Evolutionary conservation across 2,113 vertebrate species (phyloP), one percentile per base, ranked within the genome.

Genomic region (Mastomys coucha): DNA sequence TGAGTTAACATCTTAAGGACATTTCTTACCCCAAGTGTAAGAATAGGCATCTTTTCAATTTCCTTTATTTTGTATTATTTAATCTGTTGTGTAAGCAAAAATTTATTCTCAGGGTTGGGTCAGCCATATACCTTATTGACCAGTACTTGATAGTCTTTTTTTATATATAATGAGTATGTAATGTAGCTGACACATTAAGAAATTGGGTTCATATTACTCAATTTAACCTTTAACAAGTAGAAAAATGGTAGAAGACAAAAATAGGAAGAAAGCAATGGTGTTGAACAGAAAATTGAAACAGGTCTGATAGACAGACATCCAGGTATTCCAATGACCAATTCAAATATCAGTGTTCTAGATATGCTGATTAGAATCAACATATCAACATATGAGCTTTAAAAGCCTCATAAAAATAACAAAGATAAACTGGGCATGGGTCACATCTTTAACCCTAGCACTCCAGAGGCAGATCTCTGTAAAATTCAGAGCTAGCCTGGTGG

Each of bases 111-210:
- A 99, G 99, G 99, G 45, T 45, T 5, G 5, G 45, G 99, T 99
- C 99, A 99, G 98, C 98, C 97, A 93, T 98, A 98, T 99, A 98
- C 98, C 99, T 99, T 98, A 98, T 99, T 99, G 97, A 98, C 97
- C 97, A 98, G 95, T 99, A 99, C 99, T 99, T 99, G 98, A 99
- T 98, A 97, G 97, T 97, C 98, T 96, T 98, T 97, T 97, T 98
- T 97, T 98, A 82, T 98, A 98, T 95, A 97, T 96, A 97, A 94
- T 13, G 94, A 96, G 89, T 95, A 76, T 82, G 39, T 42, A 42
- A 63, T 60, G 22, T 42, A 42, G 36, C 56, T 42, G 22, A 60
- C 28, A 39, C 24, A 6, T 60, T 53, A 36, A 36, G 77, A 53
- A 53, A 36, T 80, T 60, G 36, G 53, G n/a, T 39, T 24, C 22